Evolutionary conservation across 2,113 vertebrate species (phyloP).

Genomic region (Carassius auratus): DNA sequence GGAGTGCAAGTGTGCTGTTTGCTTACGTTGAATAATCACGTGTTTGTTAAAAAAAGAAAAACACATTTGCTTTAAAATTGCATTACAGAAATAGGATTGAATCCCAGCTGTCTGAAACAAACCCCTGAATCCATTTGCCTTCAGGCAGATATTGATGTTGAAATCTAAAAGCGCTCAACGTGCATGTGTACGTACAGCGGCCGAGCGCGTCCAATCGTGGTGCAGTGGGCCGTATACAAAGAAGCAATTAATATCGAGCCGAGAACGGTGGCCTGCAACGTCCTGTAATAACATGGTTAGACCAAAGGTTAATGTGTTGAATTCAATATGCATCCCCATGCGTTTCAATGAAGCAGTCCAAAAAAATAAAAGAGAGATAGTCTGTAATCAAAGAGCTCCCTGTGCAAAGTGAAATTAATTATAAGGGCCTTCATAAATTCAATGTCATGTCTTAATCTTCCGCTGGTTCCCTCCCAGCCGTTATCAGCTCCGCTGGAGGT

Average conservation of each 20-base stretch:
- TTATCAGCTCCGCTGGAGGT: conserved; percentile 56
- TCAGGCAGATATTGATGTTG: conserved; percentile 16
- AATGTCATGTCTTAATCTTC: conserved; percentile 81
- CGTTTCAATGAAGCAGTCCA: conserved; percentile 71
- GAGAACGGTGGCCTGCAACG: conserved; percentile 68
- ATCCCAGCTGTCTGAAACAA: conserved; percentile 13
- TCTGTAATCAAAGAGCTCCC: conserved; percentile 70
- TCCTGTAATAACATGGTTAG: conserved; percentile 78
- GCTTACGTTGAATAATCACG: conserved; percentile 4
- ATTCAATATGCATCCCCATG: conserved; percentile 77
- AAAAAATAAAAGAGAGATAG: conserved; percentile 55
- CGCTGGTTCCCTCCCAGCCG: conserved; percentile 64
- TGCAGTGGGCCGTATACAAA: conserved; percentile 31
- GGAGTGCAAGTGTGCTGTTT: not conserved
- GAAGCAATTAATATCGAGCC: conserved; percentile 77
- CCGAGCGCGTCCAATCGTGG: not conserved
- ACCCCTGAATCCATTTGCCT: conserved; percentile 31
- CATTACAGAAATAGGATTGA: conserved; percentile 31
- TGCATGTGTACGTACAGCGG: not conserved
- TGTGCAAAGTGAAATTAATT: conserved; percentile 80
- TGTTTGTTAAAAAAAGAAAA: conserved; percentile 25
- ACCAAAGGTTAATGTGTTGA: conserved; percentile 82
- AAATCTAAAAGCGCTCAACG: conserved; percentile 12
- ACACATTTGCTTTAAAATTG: conserved; percentile 27
- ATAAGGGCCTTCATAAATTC: conserved; percentile 79